Evolutionary conservation across 2,113 vertebrate species (phyloP), one percentile per base, ranked within the genome.

Genomic region (Tetrax tetrax): DNA sequence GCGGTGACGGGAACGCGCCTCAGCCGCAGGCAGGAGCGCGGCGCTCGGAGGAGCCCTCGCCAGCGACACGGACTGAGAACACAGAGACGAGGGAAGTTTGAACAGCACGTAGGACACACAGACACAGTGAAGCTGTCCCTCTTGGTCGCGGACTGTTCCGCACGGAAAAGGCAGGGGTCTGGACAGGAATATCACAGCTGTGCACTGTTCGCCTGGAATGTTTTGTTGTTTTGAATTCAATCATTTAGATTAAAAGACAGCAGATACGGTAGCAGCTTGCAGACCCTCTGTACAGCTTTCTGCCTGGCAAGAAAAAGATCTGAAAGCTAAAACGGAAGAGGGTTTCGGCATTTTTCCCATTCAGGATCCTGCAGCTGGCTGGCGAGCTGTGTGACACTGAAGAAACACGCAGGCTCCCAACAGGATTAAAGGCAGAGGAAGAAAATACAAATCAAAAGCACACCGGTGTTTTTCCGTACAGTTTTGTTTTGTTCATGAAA

Each of bases 271-370:
- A 59, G 66, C 87, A 7, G 59, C 74, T 77, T 70, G 74, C 90
- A 66, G 70, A 64, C 60, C 72, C 91, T 9, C 15, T 18, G 63
- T 33, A 12, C 95, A 57, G 95, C 82, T 37, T 56, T 50, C 88
- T 68, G 80, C 63, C 95, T 95, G 83, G 70, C 54, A 66, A 70
- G 47, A 59, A 77, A 61, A 80, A 57, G 25, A 35, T 37, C 74
- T 41, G 87, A 83, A 79, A 93, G 89, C 96, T 70, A 48, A 75
- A 94, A 84, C 83, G 65, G 82, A 90, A 91, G 85, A 27, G 51
- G 51, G 21, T 63, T 87, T 82, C 60, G 47, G 4, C 47, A 7
- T 61, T 92, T 50, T 83, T 74, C 90, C 89, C 82, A 20, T 74
- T 75, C 64, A 10, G 78, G 60, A 53, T 91, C 89, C 15, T 72